Evolutionary conservation across 2,113 vertebrate genomes (phyloP), one percentile per base, ranked within the genome.

Genomic region (Hydropotes inermis): DNA sequence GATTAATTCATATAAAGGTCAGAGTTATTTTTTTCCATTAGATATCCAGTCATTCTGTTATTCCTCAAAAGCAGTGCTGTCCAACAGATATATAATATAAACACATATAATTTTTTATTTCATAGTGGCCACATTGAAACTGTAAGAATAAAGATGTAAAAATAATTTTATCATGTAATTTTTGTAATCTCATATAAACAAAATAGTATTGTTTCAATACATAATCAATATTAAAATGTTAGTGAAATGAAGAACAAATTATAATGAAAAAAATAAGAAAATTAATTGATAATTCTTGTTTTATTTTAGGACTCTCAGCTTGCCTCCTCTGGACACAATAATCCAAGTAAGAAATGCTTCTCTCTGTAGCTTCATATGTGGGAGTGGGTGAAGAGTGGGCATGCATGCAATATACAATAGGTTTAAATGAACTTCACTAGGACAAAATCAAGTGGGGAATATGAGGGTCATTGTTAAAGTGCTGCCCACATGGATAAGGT

Each of bases 281-380:
- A 95, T 97, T 98, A 97, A 99, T 98, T 98, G 60, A 70, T 85
- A 43, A 98, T 98, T 98, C 97, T 98, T 97, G 28, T 54, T 83
- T 98, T 98, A 25, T 98, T 98, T 33, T 98, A 99, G 99, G 99
- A 99, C 85, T 98, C 98, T 89, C 99, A 99, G 95, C 98, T 99
- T 90, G 98, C 98, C 91, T 98, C 98, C 93, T 98, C 98, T 28
- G 98, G 99, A 98, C 99, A 99, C 96, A 99, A 98, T 98, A 99
- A 99, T 98, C 99, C 99, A 98, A 99, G 99, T 99, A 99, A 99
- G 99, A 98, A 98, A 92, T 39, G 15, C 84, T 30, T 97, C 25
- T 82, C 76, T 97, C 96, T 95, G n/a, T 54, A 91, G 13, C 25
- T 98, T 76, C 23, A 0, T 85, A 17, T 54, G 36, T 47, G 36